Evolutionary conservation across 92 coral and sea anemone species (phyloP), one percentile per base, ranked within the genome.

Genomic region (Heteractis magnifica): DNA sequence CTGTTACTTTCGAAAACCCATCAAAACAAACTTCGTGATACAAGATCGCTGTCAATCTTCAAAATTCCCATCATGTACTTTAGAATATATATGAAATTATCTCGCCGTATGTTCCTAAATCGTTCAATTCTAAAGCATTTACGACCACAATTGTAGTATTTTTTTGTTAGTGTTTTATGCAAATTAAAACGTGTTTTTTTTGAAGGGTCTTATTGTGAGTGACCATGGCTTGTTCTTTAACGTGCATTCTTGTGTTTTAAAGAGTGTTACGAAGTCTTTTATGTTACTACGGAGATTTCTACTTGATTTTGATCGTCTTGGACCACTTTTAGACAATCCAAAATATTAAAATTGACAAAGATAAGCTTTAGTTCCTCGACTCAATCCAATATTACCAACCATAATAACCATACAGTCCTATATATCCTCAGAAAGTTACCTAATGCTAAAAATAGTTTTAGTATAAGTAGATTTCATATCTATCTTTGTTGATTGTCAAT

Each of bases 131-230:
- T 5, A 16, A 14, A 70, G 84, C 56, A 64, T 65, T 81, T 81
- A 1, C 59, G 11, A 49, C 49, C 48, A 49, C 26, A 71, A 49
- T n/a, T 15, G 49, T 9, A 49, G 52, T 56, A 72, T 72, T 55
- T 82, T 26, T 82, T 82, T 74, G 41, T 26, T 73, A 4, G 72
- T 55, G n/a, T 56, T 82, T 82, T 85, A 92, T 92, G 91, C 88
- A 78, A 90, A 88, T 91, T 83, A 82, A 87, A 92, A 92, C 91
- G 93, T 90, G 95, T 82, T 49, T 74, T 81, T 52, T 82, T 71
- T 82, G 75, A 56, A 75, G 72, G 26, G 72, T 26, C 52, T 75
- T 56, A 82, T 82, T 82, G 86, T 82, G 79, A 44, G 52, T 56
- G 86, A 72, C 64, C 70, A 77, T 77, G 65, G 65, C 70, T 53